These are phyloP conservation scores for Lasioglossum zephyrum DNA, from an alignment of 2,888 invertebrate genomes.

Conservation along the genomic window DNA sequence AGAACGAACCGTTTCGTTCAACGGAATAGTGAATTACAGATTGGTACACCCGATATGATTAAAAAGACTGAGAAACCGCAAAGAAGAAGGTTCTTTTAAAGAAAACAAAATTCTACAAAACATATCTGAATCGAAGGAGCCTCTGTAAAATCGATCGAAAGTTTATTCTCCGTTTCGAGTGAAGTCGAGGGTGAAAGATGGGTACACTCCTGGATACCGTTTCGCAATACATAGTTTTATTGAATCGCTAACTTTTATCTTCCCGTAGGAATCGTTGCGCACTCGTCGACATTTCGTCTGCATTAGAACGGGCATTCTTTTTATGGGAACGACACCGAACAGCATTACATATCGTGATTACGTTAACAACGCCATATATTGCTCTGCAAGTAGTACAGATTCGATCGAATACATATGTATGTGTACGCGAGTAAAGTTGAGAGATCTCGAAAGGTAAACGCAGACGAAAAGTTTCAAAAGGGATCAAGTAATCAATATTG, in stretches of 20 bases:
- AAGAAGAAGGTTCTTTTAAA: not conserved
- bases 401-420: not conserved
- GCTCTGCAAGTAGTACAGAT: not conserved
- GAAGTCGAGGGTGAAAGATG: slow-evolving; percentile 9
- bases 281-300: slow-evolving; percentile 35
- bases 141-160: not conserved
- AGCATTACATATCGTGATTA: slow-evolving; percentile 38
- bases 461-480: slow-evolving; percentile 47
- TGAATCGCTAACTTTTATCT: not conserved
- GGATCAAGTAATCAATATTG: slow-evolving; percentile 49
- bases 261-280: slow-evolving; percentile 26
- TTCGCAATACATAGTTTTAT: slow-evolving; percentile 9
- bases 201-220: not conserved
- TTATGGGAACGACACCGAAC: slow-evolving; percentile 7
- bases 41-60: not conserved
- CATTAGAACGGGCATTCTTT: slow-evolving; percentile 25
- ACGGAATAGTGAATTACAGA: not conserved
- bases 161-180: not conserved
- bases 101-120: not conserved
- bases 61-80: not conserved
- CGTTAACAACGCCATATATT: not conserved
- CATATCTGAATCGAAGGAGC: not conserved
- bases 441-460: slow-evolving; percentile 8
- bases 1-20: not conserved
- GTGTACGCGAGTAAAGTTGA: not conserved